phyloP scores from a whole-genome alignment of 2,888 invertebrate genomes.

The Agriotes lineatus region DNA sequence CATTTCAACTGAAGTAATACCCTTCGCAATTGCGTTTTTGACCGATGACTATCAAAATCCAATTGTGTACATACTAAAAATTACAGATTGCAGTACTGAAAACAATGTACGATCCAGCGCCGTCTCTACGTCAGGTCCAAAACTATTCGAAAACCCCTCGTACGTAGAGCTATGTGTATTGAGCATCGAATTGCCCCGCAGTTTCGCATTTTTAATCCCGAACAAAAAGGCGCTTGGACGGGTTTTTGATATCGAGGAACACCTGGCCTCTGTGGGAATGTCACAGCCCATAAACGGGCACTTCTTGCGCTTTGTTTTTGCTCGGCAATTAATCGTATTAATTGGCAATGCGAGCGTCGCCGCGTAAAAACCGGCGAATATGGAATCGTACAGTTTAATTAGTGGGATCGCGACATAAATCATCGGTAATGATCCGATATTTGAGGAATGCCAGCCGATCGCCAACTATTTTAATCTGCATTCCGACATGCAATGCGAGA shows the following conservation, averaged over 20 bases:
- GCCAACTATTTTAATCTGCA: conserved; percentile 31
- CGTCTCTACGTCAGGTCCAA: too few relatives aligned
- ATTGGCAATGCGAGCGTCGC: conserved; percentile 23
- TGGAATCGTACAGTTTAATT: conserved; percentile 29
- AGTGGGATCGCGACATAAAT: conserved; percentile 19
- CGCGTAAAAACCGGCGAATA: conserved; percentile 26
- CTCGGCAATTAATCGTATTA: conserved; percentile 26
- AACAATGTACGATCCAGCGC: too few relatives aligned
- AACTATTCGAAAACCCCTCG: too few relatives aligned
- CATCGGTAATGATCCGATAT: conserved; percentile 32
- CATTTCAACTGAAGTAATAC: too few relatives aligned
- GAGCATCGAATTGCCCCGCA: too few relatives aligned
- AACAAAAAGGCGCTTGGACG: conserved; percentile 7
- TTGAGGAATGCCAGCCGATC: conserved; percentile 27
- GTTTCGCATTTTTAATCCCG: not conserved
- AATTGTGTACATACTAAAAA: too few relatives aligned
- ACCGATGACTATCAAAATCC: too few relatives aligned
- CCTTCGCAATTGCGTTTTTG: too few relatives aligned
- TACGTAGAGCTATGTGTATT: too few relatives aligned
- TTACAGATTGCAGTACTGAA: too few relatives aligned
- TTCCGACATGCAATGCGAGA: conserved; percentile 27
- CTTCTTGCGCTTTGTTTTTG: conserved; percentile 20
- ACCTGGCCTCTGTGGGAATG: conserved; percentile 30
- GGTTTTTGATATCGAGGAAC: conserved; percentile 18
- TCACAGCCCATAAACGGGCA: conserved; percentile 23